Evolutionary conservation across 2,888 invertebrate species (phyloP), one percentile per base, ranked within the genome.

Genomic region (Invenusta paracnida): DNA sequence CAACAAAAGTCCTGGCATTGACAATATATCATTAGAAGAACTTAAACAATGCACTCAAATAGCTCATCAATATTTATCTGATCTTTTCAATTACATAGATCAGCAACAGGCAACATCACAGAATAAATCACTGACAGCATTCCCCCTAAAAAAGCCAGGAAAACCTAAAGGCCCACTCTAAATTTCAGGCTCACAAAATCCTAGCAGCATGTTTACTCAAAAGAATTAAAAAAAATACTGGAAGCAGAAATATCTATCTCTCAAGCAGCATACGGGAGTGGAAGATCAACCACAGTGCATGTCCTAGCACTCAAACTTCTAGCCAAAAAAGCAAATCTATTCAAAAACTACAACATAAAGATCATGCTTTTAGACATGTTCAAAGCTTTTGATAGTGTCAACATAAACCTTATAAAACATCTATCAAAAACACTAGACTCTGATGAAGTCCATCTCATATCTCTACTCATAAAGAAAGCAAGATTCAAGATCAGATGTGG

Each of bases 351-450:
- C 73, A 73, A 73, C 17, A 25, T 25, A 73, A 73, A 73, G 11
- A 13, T 25, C 17, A 73, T 25, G 27, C 27, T 73, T 13, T 27
- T 27, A n/a, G 28, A 79, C 17, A 30, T 30, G 29, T 30, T 5
- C 17, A 29, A 82, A 82, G 30, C 82, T n/a, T 73, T 73, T 73
- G 73, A 73, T 25, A 23, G 73, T 73, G 73, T 73, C 2, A 73
- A 73, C 25, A 13, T 5, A 73, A 73, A 25, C 5, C 73, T 73
- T 23, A 13, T 73, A 2, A 73, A 73, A 13, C 73, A 73, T 73
- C 25, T 73, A 23, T 73, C 11, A 73, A 25, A 5, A 25, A 48
- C 48, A 11, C 48, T 48, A 17, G 48, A 48, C 5, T 5, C 48
- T 48, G 48, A 48, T 48, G 48, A 48, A 48, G 48, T 48, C 17